A percentile compares a stretch with the other conserved stretches of the same genome.
Conservation (phyloP, 2,113 vertebrate genomes). For the Mus spicilegus region DNA sequence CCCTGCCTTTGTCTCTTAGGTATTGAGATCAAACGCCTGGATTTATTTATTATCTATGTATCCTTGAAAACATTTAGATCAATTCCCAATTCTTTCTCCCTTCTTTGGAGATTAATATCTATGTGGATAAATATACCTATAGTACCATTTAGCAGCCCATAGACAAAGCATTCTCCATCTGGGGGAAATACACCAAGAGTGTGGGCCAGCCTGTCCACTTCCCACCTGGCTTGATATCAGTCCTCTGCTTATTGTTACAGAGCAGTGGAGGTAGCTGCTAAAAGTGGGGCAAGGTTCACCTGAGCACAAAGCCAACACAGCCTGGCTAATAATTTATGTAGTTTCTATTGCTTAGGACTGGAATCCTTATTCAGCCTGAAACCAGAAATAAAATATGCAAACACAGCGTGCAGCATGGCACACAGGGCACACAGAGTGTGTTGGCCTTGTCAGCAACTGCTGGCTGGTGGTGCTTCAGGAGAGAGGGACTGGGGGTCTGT, state of each 20-base stretch:
- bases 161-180: background rate
- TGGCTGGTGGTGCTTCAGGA: background rate
- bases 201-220: background rate
- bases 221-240: rapidly evolving
- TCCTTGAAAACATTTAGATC: too few species aligned
- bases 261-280: background rate
- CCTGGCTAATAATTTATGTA: constrained; percentile 26
- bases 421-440: background rate
- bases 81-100: too few species aligned
- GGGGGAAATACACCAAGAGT: too few species aligned
- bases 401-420: background rate
- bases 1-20: too few species aligned
- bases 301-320: background rate
- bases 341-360: background rate
- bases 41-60: too few species aligned
- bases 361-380: constrained; percentile 3
- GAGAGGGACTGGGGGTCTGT: background rate
- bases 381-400: constrained; percentile 22
- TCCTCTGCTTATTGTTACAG: rapidly evolving
- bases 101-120: too few species aligned
- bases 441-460: background rate
- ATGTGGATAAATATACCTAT: too few species aligned
- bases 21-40: too few species aligned
- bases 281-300: constrained; percentile 1
- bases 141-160: rapidly evolving